A percentile compares a stretch with the other conserved stretches of the same genome.
Evolutionary conservation across 2,113 vertebrate species (phyloP).

Genomic region (Bufo bufo): DNA sequence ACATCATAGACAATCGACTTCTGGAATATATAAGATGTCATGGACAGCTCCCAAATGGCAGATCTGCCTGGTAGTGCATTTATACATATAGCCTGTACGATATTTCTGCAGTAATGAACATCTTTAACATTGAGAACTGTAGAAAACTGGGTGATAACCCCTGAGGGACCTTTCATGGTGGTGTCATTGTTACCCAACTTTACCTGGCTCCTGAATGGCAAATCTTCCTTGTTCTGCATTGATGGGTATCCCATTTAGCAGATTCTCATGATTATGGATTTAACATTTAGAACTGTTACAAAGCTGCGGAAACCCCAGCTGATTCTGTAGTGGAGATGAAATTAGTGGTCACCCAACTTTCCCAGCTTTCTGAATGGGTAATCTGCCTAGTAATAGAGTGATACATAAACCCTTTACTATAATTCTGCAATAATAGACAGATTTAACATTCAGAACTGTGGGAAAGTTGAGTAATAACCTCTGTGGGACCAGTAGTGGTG

Average conservation of each 20-base stretch:
- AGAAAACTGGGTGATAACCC: too few species aligned
- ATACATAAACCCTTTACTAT: not conserved
- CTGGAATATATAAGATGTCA: too few species aligned
- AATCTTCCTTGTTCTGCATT: not conserved
- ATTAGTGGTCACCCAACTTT: not conserved
- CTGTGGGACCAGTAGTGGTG: too few species aligned
- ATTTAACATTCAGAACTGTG: too few species aligned
- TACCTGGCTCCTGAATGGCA: not conserved
- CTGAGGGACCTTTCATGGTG: too few species aligned
- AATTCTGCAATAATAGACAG: not conserved
- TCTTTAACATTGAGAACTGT: not conserved
- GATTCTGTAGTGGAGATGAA: too few species aligned
- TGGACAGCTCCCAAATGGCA: too few species aligned
- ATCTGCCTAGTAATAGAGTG: not conserved
- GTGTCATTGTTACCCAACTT: not conserved
- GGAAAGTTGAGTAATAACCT: too few species aligned
- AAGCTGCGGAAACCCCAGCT: not conserved
- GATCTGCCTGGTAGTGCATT: not conserved
- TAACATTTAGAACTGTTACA: not conserved
- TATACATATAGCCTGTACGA: not conserved
- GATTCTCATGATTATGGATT: not conserved
- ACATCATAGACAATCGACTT: too few species aligned
- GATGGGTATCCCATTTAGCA: not conserved
- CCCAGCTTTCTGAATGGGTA: not conserved
- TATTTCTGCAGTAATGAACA: not conserved